Evolutionary conservation across 1,140 invertebrate species (phyloP).

Genomic region (Chrysomallon squamiferum): DNA sequence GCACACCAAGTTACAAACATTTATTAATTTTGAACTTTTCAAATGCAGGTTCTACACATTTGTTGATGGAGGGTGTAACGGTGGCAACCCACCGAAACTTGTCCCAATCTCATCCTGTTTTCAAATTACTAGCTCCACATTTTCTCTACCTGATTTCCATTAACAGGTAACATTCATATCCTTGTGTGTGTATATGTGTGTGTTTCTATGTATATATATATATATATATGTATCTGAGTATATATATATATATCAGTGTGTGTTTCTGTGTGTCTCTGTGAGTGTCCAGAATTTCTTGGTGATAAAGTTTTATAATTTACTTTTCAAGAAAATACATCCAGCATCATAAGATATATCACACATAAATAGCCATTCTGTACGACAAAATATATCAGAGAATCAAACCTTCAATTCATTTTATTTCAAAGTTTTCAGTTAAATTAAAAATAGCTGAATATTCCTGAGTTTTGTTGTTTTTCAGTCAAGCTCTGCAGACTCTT

Average conservation of each 20-base stretch:
- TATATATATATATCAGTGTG: too few relatives aligned
- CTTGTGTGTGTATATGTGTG: too few relatives aligned
- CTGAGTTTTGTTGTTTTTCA: constrained; percentile 40
- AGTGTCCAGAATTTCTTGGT: too few relatives aligned
- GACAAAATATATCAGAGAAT: neutral
- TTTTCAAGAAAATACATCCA: too few relatives aligned
- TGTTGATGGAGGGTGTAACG: constrained; percentile 66
- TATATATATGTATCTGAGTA: too few relatives aligned
- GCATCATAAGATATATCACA: too few relatives aligned
- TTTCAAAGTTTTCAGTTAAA: neutral
- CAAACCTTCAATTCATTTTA: neutral
- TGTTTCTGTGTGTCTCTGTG: too few relatives aligned
- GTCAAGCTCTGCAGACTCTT: constrained; percentile 62
- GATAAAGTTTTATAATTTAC: too few relatives aligned
- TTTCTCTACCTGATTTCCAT: constrained; percentile 66
- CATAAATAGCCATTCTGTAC: too few relatives aligned
- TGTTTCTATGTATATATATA: too few relatives aligned
- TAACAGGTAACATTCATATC: constrained; percentile 46
- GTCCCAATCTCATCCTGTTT: constrained; percentile 65
- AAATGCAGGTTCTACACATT: constrained; percentile 64
- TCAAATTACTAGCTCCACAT: constrained; percentile 66
- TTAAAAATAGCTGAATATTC: neutral
- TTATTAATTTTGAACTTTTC: too few relatives aligned
- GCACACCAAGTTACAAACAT: too few relatives aligned
- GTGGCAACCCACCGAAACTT: constrained; percentile 64